Base-by-base conservation (phyloP, 2,888 invertebrate species). In the Trisateles emortualis region DNA sequence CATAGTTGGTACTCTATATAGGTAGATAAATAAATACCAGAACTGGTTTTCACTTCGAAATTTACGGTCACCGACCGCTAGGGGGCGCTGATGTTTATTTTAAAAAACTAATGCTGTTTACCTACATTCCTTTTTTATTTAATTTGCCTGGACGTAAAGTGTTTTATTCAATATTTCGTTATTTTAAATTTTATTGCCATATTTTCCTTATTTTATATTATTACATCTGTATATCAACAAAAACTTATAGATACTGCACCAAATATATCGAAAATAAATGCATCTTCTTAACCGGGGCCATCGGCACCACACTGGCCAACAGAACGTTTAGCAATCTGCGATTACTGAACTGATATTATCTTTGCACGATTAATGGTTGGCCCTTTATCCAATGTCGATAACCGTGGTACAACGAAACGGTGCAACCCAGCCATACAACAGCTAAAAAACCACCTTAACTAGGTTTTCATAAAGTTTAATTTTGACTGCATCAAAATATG, bases 261-360 rank as follows among this genome's bases (percentile, higher is more conserved):
- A 9, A 17, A 43, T 9, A 19, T 16, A n/a, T 33, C 10, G 9
- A 45, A 26, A 36, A 14, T 38, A 5, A 46, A 42, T 24, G 38
- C 33, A 55, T 43, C 51, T 40, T 45, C 51, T 39, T 33, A 44
- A 4, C 24, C 74, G 78, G 79, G 81, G 76, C 76, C 81, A 79
- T 85, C 79, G 84, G 75, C 84, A 81, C 79, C 71, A 67, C 66
- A 48, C 66, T 66, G 72, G 75, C 78, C 84, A 82, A 83, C 87
- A 84, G 83, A 86, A 84, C 88, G 83, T 87, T 89, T 86, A 86
- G 87, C 86, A 88, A 89, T 88, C 87, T 85, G 79, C 83, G 88
- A 88, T 90, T 88, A 88, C 88, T 73, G 80, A 81, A 79, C 83
- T 83, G 90, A 90, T 90, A 88, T 88, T 90, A 90, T 90, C 90